Evolutionary conservation across 2,797 vertebrate species (phyloP).

Genomic region (Bovichtus variegatus): DNA sequence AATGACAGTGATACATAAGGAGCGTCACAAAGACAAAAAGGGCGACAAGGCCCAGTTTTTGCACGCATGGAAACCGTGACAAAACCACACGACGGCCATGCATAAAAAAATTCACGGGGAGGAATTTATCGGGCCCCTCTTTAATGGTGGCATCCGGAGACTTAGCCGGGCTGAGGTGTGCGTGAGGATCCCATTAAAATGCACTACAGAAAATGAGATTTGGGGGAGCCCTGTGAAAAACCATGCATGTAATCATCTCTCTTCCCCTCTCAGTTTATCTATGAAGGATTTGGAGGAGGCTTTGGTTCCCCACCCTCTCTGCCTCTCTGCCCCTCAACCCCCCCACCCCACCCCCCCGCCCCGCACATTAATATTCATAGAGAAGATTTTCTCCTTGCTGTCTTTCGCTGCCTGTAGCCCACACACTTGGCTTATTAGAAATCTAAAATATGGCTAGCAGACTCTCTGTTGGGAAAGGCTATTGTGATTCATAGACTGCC

Average conservation of each 20-base stretch:
- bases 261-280: conserved; percentile 83
- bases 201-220: conserved; percentile 87
- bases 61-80: conserved; percentile 62
- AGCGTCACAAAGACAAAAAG: conserved; percentile 77
- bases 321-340: too few species aligned
- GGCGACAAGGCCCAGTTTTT: conserved; percentile 63
- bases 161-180: conserved; percentile 73
- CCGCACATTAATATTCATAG: conserved; percentile 83
- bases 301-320: conserved; percentile 67
- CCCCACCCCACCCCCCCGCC: conserved; percentile 63
- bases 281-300: conserved; percentile 82
- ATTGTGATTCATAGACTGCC: conserved; percentile 42
- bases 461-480: conserved; percentile 57
- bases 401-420: conserved; percentile 73
- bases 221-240: conserved; percentile 84
- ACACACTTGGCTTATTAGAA: conserved; percentile 70
- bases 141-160: conserved; percentile 51
- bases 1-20: conserved; percentile 79
- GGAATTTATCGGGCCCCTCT: conserved; percentile 51
- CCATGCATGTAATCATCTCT: conserved; percentile 86
- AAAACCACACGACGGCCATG: conserved; percentile 29
- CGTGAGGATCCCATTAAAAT: conserved; percentile 83
- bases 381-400: conserved; percentile 75
- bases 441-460: conserved; percentile 65
- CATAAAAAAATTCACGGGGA: conserved; percentile 58